Conservation (phyloP, 2,797 vertebrate genomes). For the Melanotaenia nigrans region DNA sequence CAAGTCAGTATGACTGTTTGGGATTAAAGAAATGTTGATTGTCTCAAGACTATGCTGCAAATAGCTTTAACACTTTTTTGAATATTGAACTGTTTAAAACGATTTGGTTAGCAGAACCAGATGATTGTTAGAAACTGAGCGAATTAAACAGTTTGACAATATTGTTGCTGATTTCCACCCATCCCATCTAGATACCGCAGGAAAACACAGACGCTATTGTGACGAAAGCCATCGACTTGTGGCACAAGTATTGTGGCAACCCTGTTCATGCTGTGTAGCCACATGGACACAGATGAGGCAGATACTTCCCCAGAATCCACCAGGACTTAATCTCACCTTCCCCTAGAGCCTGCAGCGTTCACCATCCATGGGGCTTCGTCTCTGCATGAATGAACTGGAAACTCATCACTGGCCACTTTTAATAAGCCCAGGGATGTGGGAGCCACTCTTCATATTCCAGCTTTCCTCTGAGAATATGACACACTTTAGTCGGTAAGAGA, state of each 20-base stretch:
- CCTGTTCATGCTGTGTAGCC: slow-evolving; percentile 85
- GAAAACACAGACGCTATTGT: slow-evolving; percentile 97
- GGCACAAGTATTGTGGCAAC: slow-evolving; percentile 95
- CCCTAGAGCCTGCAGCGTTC: background rate
- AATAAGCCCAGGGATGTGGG: slow-evolving; percentile 3
- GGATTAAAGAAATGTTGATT: too few species aligned
- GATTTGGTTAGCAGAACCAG: background rate
- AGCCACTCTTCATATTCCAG: slow-evolving; percentile 9
- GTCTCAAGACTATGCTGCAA: too few species aligned
- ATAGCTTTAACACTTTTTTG: too few species aligned
- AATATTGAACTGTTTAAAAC: too few species aligned
- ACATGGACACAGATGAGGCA: background rate
- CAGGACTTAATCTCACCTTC: slow-evolving; percentile 3
- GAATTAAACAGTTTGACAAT: background rate
- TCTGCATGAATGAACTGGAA: slow-evolving; percentile 33
- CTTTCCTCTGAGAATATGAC: background rate
- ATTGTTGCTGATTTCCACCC: background rate
- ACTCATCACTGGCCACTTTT: slow-evolving; percentile 16
- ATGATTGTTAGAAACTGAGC: background rate
- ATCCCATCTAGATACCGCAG: slow-evolving; percentile 88
- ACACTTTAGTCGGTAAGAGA: background rate
- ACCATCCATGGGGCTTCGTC: background rate
- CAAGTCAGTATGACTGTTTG: background rate
- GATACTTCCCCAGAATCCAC: slow-evolving; percentile 24
- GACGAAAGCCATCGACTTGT: slow-evolving; percentile 96